Evolutionary conservation across 2,888 invertebrate species (phyloP), one percentile per base, ranked within the genome.

Genomic region (Rotaria magnacalcarata): DNA sequence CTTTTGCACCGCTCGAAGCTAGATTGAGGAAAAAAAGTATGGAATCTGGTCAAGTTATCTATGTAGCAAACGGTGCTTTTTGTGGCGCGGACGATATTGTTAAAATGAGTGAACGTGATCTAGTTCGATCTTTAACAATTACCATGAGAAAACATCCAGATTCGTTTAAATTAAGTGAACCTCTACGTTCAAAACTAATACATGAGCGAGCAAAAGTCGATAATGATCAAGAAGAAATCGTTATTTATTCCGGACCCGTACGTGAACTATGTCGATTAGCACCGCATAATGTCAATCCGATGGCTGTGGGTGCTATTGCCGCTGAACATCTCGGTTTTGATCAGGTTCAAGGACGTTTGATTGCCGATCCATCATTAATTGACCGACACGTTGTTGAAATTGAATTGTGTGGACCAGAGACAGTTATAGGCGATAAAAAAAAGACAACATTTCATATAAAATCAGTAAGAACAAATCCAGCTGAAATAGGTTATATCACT

Each of bases 251-350:
- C 0, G 84, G 84, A 27, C 52, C 50, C 2, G 93, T 93, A 0
- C 89, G 92, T 60, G 90, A 89, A 10, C 88, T 93, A 10, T 93
- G 93, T 89, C 90, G 91, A 27, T 88, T 92, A 85, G 93, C 93
- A 8, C 93, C 93, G 5, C 92, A 93, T 89, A 93, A 93, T 88
- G 93, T 93, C 24, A 93, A 93, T 90, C 93, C 93, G 16, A 93
- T 93, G 93, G 93, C 93, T 27, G 92, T 92, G 3, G 93, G 92
- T 10, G 91, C 92, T 7, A 88, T 92, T 52, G 92, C 92, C 1
- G 93, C 91, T 8, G 90, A 91, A 87, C 92, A 91, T 87, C 89
- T 93, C 27, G 93, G 93, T 16, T 92, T 93, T 89, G 92, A 92
- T 87, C 89, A 90, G 86, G 92, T 92, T 4, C 89, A 89, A 54